A percentile compares a stretch with the other conserved stretches of the same genome.
Evolutionary conservation across 2,888 invertebrate genomes (phyloP).

Genomic region (Polietes domitor): DNA sequence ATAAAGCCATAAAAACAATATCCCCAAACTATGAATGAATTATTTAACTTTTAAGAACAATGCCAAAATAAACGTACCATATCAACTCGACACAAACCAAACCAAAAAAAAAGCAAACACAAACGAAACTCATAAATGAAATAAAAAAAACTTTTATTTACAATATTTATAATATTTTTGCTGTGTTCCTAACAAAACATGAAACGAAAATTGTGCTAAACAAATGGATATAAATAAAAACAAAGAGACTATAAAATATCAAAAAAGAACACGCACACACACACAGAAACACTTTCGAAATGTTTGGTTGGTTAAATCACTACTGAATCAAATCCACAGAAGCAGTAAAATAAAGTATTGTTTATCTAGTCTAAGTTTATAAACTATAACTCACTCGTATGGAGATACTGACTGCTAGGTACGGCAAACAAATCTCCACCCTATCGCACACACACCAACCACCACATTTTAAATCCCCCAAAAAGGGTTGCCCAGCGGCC

Average conservation of each 20-base stretch:
- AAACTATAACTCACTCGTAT: background rate
- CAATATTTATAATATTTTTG: slow-evolving; percentile 1
- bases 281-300: background rate
- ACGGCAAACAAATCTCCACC: background rate
- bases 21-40: slow-evolving; percentile 15
- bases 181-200: background rate
- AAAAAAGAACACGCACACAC: background rate
- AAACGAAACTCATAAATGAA: background rate
- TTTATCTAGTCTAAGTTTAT: slow-evolving; percentile 26
- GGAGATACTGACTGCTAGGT: background rate
- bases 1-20: background rate
- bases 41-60: slow-evolving; percentile 17
- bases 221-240: slow-evolving; percentile 2
- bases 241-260: slow-evolving; percentile 13
- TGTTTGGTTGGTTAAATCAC: background rate
- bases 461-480: too few species aligned
- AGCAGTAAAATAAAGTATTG: slow-evolving; percentile 3
- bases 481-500: too few species aligned
- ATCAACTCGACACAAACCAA: background rate
- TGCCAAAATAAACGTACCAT: background rate
- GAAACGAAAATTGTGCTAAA: background rate
- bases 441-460: background rate
- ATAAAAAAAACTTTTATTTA: slow-evolving; percentile 17
- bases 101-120: background rate
- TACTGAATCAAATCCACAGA: background rate